A percentile compares a stretch with the other conserved stretches of the same genome.
phyloP scores from a whole-genome alignment of 2,113 vertebrate genomes.

The Numenius arquata region DNA sequence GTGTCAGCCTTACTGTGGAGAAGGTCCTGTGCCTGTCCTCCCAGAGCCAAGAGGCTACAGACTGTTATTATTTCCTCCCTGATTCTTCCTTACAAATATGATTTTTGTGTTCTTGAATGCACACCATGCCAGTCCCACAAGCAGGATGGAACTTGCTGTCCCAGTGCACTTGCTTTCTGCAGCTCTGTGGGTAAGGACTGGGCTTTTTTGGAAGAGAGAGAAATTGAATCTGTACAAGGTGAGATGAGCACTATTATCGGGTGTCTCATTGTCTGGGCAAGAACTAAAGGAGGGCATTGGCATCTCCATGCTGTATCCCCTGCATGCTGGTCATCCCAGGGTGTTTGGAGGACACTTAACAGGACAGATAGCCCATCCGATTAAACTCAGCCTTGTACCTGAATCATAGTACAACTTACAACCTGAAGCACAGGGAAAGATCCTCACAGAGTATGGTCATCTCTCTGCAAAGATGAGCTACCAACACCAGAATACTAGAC shows the following conservation, averaged over 20 bases:
- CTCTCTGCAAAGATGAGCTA: not conserved
- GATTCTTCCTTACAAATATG: not conserved
- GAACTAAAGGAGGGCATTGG: not conserved
- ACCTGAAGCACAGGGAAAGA: not conserved
- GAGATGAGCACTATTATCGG: not conserved
- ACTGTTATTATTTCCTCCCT: not conserved
- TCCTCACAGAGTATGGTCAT: not conserved
- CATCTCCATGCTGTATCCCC: not conserved
- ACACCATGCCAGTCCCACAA: not conserved
- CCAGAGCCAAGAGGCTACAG: not conserved
- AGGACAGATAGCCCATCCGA: not conserved
- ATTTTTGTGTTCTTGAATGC: not conserved
- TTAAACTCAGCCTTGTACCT: not conserved
- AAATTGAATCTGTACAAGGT: not conserved
- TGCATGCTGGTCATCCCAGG: not conserved
- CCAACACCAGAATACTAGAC: not conserved
- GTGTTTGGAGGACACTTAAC: not conserved
- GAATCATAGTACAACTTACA: not conserved
- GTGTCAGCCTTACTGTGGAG: not conserved
- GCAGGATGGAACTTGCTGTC: not conserved
- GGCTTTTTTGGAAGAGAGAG: not conserved
- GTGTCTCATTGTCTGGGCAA: not conserved
- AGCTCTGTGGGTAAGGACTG: rapidly evolving
- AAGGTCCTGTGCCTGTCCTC: not conserved
- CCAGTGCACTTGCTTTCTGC: not conserved